Percentiles rank a stretch among this genome's conserved stretches.
Conservation (phyloP, 2,797 vertebrate species). For the Eidolon dupreanum region DNA sequence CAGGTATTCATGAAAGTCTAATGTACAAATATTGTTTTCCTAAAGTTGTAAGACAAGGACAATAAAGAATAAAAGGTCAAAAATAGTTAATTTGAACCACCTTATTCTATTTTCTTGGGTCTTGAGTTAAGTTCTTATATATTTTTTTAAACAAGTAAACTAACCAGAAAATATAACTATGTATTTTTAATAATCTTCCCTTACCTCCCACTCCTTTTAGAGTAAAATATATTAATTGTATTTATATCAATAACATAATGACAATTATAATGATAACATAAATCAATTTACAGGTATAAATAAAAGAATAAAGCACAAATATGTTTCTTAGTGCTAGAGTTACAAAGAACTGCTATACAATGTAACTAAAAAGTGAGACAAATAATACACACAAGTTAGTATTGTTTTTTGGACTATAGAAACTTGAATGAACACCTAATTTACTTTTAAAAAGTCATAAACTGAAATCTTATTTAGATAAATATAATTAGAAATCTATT, state of each 20-base stretch:
- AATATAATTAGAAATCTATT: not conserved
- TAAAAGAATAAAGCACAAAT: not conserved
- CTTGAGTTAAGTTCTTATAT: not conserved
- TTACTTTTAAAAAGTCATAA: not conserved
- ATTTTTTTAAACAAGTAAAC: not conserved
- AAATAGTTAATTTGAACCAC: not conserved
- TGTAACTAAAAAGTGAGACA: not conserved
- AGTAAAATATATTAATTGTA: not conserved
- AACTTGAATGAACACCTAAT: not conserved
- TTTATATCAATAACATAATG: not conserved
- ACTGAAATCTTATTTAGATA: not conserved
- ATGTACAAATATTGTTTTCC: not conserved
- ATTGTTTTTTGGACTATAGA: not conserved
- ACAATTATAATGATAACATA: not conserved
- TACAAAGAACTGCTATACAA: not conserved
- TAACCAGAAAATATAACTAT: not conserved
- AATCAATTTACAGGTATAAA: not conserved
- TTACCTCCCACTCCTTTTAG: not conserved
- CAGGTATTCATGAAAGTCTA: not conserved
- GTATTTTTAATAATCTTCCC: not conserved
- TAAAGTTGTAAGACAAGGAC: not conserved
- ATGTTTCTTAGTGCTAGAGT: not conserved
- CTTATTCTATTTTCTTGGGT: not conserved
- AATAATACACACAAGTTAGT: not conserved
- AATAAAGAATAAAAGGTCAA: not conserved